Evolutionary conservation across 1,140 invertebrate species (phyloP), one percentile per base, ranked within the genome.

Genomic region (Phenacoccus solenopsis): DNA sequence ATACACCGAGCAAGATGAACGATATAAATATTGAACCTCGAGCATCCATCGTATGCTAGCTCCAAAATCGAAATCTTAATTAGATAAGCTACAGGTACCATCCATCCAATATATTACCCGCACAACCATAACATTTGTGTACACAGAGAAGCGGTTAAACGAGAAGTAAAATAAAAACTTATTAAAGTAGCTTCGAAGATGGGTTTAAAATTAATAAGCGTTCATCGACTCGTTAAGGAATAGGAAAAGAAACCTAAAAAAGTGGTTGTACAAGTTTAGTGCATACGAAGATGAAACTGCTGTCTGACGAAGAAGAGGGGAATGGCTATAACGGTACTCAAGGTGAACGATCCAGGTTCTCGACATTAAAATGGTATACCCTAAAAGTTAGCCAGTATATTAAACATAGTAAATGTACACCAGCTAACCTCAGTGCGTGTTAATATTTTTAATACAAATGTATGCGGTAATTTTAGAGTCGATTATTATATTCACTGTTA

Each of bases 291-390:
- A 64, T 64, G 59, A 64, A 64, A 64, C 59, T 64, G 10, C 21
- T 27, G 21, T 64, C 59, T 10, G 25, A 27, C 20, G 9, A 25
- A 27, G 59, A 64, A 64, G 59, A 27, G 59, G 59, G 25, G 25
- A 64, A 25, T 27, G 25, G 1, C 21, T 27, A 38, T 38, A 64
- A 64, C 59, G 59, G 59, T 64, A 64, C 59, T 64, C 59, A 64
- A 64, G 59, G 59, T 64, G 59, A 64, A 64, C 59, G 59, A 64
- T 64, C 59, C 59, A 64, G 59, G 59, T 27, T 25, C 59, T 64
- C 59, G 59, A 64, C 25, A 16, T 25, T 64, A 64, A 49, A 64
- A 64, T 64, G 59, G 59, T 16, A n/a, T n/a, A 49, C 38, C 38
- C 38, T 49, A 49, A 49, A 32, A 49, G 38, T 49, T 49, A n/a